phyloP scores from a whole-genome alignment of 53 echinoderm and acorn worm genomes.

The Hippasteria phrygiana region DNA sequence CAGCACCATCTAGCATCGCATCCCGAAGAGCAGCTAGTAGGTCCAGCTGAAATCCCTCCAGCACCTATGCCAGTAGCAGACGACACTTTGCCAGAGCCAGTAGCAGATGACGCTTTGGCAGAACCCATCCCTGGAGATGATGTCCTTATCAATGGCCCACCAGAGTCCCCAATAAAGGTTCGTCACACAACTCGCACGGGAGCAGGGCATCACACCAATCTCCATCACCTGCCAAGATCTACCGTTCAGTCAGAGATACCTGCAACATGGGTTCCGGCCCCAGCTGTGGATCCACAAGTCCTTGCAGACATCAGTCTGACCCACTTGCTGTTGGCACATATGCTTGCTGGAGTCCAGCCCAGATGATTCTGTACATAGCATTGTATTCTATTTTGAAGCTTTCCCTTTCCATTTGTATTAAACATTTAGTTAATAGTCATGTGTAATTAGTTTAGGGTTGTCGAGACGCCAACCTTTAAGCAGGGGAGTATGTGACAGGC shows the following conservation, averaged over 20 bases:
- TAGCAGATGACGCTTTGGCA: not conserved
- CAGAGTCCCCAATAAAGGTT: not conserved
- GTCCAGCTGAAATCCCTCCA: not conserved
- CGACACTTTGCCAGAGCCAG: too few relatives aligned
- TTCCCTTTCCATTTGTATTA: not conserved
- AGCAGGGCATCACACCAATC: conserved; percentile 35
- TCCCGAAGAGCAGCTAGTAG: not conserved
- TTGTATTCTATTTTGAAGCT: not conserved
- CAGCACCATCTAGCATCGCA: not conserved
- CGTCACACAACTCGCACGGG: conserved; percentile 1
- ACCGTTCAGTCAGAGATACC: conserved; percentile 23
- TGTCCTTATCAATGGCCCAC: not conserved
- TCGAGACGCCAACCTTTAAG: too few relatives aligned
- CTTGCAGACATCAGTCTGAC: conserved; percentile 65
- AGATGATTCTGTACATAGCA: not conserved
- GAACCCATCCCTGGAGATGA: not conserved
- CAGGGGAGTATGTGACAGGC: conserved; percentile 72
- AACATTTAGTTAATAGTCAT: not conserved
- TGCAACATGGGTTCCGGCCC: not conserved
- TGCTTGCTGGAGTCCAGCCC: conserved; percentile 50
- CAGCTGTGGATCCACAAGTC: not conserved
- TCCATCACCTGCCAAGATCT: conserved; percentile 32
- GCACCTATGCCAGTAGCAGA: too few relatives aligned
- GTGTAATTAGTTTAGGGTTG: conserved; percentile 13
- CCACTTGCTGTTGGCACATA: conserved; percentile 65